Evolutionary conservation across 2,797 vertebrate genomes (phyloP).

Genomic region (Peromyscus eremicus): DNA sequence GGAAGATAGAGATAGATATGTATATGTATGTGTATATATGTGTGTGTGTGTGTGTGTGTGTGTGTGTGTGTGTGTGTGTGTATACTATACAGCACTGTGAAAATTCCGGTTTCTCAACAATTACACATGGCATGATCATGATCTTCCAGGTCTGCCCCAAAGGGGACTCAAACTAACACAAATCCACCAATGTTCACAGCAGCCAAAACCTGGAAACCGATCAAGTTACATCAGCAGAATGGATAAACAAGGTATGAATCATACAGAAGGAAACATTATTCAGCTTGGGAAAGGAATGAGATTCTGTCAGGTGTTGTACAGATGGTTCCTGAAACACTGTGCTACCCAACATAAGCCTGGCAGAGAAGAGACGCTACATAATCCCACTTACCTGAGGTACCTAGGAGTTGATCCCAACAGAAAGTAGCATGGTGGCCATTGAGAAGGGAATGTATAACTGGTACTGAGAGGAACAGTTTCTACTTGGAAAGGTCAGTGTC

Average conservation of each 20-base stretch:
- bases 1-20: too few species aligned
- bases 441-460: fast-evolving
- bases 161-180: not conserved
- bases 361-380: fast-evolving
- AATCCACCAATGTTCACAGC: not conserved
- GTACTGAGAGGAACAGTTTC: too few species aligned
- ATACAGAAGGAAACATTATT: fast-evolving
- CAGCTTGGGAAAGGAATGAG: not conserved
- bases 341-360: not conserved
- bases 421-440: fast-evolving
- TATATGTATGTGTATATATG: too few species aligned
- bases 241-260: fast-evolving
- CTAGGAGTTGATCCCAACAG: not conserved
- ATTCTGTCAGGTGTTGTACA: too few species aligned
- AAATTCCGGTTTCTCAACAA: not conserved
- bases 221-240: not conserved
- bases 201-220: not conserved
- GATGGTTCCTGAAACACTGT: not conserved
- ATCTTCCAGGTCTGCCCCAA: not conserved
- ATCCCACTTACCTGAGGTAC: fast-evolving
- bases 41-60: too few species aligned
- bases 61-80: too few species aligned
- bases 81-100: not conserved
- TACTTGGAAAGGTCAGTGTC: not conserved
- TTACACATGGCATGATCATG: not conserved